A percentile compares a stretch with the other conserved stretches of the same genome.
These are phyloP conservation scores for Vidua macroura DNA, from an alignment of 2,113 vertebrate species.

Conservation along the genomic window DNA sequence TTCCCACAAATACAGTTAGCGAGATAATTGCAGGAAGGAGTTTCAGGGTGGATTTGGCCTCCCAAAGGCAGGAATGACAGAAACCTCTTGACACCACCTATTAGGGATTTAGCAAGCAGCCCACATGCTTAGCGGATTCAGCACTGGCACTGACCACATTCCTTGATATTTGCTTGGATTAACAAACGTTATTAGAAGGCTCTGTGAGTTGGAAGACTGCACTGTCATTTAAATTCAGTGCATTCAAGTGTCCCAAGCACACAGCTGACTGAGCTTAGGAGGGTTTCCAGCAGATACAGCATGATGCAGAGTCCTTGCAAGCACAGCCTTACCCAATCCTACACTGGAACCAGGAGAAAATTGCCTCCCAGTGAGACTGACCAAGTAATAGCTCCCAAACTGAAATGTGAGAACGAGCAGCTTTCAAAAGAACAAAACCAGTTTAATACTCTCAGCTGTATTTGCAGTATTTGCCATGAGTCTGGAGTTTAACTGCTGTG, in stretches of 20 bases:
- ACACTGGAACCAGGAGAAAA: background rate
- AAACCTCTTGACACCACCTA: background rate
- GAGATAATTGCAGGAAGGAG: background rate
- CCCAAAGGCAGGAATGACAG: background rate
- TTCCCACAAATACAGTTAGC: background rate
- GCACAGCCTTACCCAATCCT: background rate
- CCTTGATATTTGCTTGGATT: constrained; percentile 49
- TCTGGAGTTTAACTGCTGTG: background rate
- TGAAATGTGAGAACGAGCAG: background rate
- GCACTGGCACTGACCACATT: constrained; percentile 16
- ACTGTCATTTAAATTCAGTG: constrained; percentile 20
- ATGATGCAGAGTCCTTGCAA: background rate
- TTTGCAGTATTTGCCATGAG: background rate
- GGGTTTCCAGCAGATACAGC: constrained; percentile 1
- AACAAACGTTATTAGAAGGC: constrained; percentile 42
- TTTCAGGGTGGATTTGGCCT: background rate
- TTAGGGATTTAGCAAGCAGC: background rate
- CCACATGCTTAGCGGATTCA: background rate
- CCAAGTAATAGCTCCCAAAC: background rate
- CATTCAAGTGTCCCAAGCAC: background rate
- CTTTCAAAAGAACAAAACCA: background rate
- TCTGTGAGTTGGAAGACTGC: constrained; percentile 25
- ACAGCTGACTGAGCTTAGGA: background rate
- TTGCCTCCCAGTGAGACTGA: background rate
- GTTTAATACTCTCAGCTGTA: background rate